phyloP scores from a whole-genome alignment of 2,797 vertebrate species.

The Momotus momota region DNA sequence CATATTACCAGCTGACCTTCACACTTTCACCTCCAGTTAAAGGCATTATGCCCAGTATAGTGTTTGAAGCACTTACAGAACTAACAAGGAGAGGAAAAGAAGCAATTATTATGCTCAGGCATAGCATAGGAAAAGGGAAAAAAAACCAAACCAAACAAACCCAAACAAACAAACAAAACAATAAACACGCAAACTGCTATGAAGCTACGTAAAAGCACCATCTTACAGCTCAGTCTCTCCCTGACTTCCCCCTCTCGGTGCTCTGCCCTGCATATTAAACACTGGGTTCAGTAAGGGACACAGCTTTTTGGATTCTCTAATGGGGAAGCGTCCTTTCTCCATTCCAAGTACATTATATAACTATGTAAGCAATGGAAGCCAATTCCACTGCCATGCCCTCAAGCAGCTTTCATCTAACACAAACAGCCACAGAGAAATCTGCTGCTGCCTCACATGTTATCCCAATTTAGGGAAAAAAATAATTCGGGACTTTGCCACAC shows the following conservation, averaged over 20 bases:
- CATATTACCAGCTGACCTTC: conserved; percentile 34
- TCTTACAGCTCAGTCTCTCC: not conserved
- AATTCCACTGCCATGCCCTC: conserved; percentile 25
- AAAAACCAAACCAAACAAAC: not conserved
- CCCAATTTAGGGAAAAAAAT: conserved; percentile 4
- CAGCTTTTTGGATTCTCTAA: conserved; percentile 43
- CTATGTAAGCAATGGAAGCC: conserved; percentile 8
- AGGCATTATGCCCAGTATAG: not conserved
- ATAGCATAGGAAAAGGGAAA: not conserved
- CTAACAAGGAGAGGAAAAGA: conserved; percentile 49
- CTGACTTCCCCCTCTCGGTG: not conserved
- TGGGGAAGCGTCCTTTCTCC: conserved; percentile 34
- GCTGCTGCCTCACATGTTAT: conserved; percentile 18
- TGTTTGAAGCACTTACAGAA: conserved; percentile 28
- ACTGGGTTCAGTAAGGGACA: conserved; percentile 54
- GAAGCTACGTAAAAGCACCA: conserved; percentile 10
- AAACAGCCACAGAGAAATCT: conserved; percentile 47
- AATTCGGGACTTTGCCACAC: conserved; percentile 27
- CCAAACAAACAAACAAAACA: not conserved
- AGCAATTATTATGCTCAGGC: conserved; percentile 52
- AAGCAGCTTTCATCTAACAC: conserved; percentile 33
- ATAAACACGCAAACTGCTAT: not conserved
- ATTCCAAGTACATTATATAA: conserved; percentile 60
- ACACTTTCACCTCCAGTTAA: conserved; percentile 9
- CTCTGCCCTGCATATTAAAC: conserved; percentile 63